Conservation (phyloP, 1,140 invertebrate genomes). For the Drosophila nannoptera region DNA sequence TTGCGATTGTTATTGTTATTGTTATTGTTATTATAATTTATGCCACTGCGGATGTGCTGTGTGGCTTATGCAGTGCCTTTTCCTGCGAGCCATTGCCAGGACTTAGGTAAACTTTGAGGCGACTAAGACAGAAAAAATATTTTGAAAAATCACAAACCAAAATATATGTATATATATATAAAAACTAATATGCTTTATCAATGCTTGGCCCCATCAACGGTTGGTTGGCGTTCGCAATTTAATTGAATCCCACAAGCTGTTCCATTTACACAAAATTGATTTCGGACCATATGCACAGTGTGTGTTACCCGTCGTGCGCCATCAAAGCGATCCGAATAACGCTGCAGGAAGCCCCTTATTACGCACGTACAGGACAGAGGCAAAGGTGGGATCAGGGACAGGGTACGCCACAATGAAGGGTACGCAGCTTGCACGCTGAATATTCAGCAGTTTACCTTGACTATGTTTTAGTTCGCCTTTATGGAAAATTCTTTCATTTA, state of each 20-base stretch:
- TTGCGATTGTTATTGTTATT: conserved; percentile 29
- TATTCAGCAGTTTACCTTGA: not conserved
- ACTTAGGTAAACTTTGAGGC: not conserved
- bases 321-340: conserved; percentile 25
- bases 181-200: conserved; percentile 2
- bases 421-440: not conserved
- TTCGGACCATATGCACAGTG: conserved; percentile 24
- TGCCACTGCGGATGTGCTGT: not conserved
- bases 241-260: conserved; percentile 36
- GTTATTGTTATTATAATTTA: conserved; percentile 22
- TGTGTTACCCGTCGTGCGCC: conserved; percentile 19
- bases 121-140: conserved; percentile 13
- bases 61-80: not conserved
- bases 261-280: conserved; percentile 26
- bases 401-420: conserved; percentile 5
- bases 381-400: not conserved
- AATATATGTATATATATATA: not conserved
- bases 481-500: conserved; percentile 35
- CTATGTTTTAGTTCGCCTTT: conserved; percentile 22
- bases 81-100: not conserved
- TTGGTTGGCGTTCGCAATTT: conserved; percentile 16
- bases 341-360: conserved; percentile 24
- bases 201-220: conserved; percentile 8
- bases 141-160: conserved; percentile 1
- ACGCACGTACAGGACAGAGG: not conserved